These are phyloP conservation scores for Drosophila ficusphila DNA, from an alignment of 1,140 invertebrate genomes.

Conservation along the genomic window DNA sequence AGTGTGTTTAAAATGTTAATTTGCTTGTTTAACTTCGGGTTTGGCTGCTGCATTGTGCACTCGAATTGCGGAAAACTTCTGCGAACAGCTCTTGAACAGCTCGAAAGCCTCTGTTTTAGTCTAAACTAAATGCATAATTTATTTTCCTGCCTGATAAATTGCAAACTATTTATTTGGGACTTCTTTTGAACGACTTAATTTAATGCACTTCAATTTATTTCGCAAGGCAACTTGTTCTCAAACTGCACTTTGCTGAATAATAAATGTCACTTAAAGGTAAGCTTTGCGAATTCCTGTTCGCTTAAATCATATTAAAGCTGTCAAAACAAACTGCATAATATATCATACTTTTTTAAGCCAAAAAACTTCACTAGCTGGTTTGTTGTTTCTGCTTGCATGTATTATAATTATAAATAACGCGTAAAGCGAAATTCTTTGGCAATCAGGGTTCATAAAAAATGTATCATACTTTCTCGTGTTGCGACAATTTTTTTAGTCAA, in stretches of 20 bases:
- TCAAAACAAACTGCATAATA: constrained; percentile 4
- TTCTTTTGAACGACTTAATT: constrained; percentile 28
- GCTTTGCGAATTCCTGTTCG: constrained; percentile 2
- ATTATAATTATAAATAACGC: constrained; percentile 19
- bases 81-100: not conserved
- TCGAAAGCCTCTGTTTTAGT: constrained; percentile 2
- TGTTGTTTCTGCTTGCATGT: not conserved
- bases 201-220: constrained; percentile 35
- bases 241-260: constrained; percentile 31
- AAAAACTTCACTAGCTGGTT: not conserved
- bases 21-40: constrained; percentile 40
- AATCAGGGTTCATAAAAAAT: not conserved
- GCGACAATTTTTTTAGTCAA: not conserved
- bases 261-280: constrained; percentile 28
- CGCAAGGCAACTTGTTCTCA: constrained; percentile 5
- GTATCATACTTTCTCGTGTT: not conserved
- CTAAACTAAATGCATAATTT: constrained; percentile 25
- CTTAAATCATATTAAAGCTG: constrained; percentile 30
- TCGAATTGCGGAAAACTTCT: constrained; percentile 1
- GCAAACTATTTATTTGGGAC: constrained; percentile 25
- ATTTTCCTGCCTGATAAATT: constrained; percentile 25
- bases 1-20: constrained; percentile 47
- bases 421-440: not conserved
- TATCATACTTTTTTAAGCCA: constrained; percentile 6
- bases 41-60: constrained; percentile 20